These are phyloP conservation scores for Lasioglossum vierecki DNA, from an alignment of 2,888 invertebrate genomes.

Conservation along the genomic window DNA sequence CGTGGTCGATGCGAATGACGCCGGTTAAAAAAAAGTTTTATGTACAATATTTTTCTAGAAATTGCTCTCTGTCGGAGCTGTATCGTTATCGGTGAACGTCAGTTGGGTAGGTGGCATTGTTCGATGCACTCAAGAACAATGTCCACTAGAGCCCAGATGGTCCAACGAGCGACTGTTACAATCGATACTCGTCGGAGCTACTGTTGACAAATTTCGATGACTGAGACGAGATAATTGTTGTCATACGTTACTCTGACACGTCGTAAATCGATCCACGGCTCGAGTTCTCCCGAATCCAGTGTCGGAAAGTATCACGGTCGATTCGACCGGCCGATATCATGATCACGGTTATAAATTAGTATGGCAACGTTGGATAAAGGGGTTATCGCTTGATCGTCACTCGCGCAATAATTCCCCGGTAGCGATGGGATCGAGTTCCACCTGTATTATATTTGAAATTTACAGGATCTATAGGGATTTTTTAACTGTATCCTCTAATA, in stretches of 20 bases:
- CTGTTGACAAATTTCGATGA: conserved; percentile 16
- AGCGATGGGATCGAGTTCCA: not conserved
- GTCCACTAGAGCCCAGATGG: conserved; percentile 2
- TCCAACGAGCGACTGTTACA: not conserved
- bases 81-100: not conserved
- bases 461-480: too few relatives aligned
- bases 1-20: not conserved
- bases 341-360: conserved; percentile 3
- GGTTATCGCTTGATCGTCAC: not conserved
- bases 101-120: not conserved
- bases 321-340: not conserved
- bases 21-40: not conserved
- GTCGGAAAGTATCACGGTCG: not conserved
- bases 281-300: not conserved
- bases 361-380: not conserved
- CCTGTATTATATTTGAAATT: not conserved
- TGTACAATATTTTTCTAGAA: not conserved
- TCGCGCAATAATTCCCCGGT: not conserved
- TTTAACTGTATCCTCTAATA: too few relatives aligned
- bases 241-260: conserved; percentile 11
- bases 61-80: not conserved
- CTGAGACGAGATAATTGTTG: conserved; percentile 5
- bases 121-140: conserved; percentile 9
- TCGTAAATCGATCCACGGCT: conserved; percentile 29
- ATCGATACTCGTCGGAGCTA: conserved; percentile 3